Evolutionary conservation across 2,888 invertebrate species (phyloP).

Genomic region (Ditula angustiorana): DNA sequence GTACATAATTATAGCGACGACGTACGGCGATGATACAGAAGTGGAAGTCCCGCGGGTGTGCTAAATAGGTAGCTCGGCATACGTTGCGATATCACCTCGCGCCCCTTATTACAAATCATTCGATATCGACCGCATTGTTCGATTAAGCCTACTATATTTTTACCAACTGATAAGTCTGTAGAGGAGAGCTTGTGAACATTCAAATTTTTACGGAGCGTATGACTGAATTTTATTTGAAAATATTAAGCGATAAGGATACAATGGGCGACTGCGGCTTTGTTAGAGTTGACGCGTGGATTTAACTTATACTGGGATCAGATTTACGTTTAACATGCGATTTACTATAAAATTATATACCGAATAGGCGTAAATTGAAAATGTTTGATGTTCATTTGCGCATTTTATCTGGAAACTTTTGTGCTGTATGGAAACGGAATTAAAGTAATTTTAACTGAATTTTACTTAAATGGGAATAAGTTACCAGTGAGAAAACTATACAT

Average conservation of each 20-base stretch:
- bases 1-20: constrained; percentile 40
- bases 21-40: constrained; percentile 58
- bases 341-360: neutral
- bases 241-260: constrained; percentile 24
- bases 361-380: neutral
- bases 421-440: too few species aligned
- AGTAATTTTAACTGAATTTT: too few species aligned
- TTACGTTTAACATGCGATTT: constrained; percentile 49
- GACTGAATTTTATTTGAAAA: neutral
- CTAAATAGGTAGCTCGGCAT: constrained; percentile 61
- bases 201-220: constrained; percentile 9
- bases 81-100: constrained; percentile 35
- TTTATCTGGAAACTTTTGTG: too few species aligned
- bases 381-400: too few species aligned
- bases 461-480: too few species aligned
- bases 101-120: constrained; percentile 41
- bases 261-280: constrained; percentile 5
- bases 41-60: constrained; percentile 61
- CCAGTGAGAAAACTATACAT: too few species aligned
- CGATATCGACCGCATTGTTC: constrained; percentile 27
- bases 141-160: constrained; percentile 34
- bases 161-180: constrained; percentile 14
- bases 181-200: constrained; percentile 28
- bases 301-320: neutral
- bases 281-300: neutral